A percentile compares a stretch with the other conserved stretches of the same genome.
phyloP scores from a whole-genome alignment of 2,797 vertebrate genomes.

The Meda fulgida region DNA sequence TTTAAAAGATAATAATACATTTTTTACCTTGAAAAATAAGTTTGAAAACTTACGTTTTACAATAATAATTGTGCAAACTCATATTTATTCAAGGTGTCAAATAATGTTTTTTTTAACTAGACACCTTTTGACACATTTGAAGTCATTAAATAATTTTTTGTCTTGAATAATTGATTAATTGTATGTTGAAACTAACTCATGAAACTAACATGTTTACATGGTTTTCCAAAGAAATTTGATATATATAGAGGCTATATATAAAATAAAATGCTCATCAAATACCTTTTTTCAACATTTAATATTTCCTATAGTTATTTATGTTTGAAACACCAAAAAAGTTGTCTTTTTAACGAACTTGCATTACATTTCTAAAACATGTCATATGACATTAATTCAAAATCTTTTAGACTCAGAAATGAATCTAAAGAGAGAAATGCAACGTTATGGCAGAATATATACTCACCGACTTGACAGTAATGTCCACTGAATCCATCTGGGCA shows the following conservation, averaged over 20 bases:
- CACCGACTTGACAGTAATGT: slow-evolving; percentile 78
- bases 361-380: neutral
- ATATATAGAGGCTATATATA: no score
- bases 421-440: neutral
- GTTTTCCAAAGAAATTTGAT: neutral
- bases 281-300: no score
- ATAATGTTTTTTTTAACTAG: no score
- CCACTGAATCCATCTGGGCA: slow-evolving; percentile 72
- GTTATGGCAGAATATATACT: slow-evolving; percentile 48
- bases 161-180: no score
- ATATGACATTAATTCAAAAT: neutral
- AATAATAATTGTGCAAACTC: neutral
- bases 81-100: no score
- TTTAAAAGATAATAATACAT: neutral
- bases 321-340: neutral
- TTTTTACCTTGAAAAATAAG: neutral
- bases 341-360: neutral
- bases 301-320: neutral
- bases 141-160: neutral
- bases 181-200: neutral
- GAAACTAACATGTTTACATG: neutral
- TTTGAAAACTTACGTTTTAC: neutral
- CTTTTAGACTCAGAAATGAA: neutral
- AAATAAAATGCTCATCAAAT: no score
- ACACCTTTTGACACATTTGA: neutral